Base-by-base conservation (phyloP, 2,113 vertebrate genomes). In the Pomatostomus ruficeps region DNA sequence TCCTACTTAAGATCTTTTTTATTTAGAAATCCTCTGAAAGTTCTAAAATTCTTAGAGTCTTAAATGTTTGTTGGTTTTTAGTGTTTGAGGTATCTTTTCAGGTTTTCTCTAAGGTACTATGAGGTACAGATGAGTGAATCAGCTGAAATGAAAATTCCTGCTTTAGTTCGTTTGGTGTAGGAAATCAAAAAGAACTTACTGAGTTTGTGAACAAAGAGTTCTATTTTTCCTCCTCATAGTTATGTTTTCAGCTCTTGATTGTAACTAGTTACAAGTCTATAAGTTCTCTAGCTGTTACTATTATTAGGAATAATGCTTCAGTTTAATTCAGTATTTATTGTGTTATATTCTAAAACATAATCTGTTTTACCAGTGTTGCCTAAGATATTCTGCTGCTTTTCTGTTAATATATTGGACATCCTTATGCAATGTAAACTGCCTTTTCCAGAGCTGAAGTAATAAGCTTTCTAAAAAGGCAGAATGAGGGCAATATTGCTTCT, bases 391-490 rank as follows among this genome's bases (percentile, higher is more conserved):
- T 63, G 22, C 55, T 83, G 54, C 51, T 67, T 79, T 85, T 77
- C 79, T 43, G 31, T 72, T 89, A 51, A 26, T 48, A 11, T 68
- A 48, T 35, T 17, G 9, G 85, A 54, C 10, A 9, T 89, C 81
- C 63, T 92, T 89, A 45, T 77, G 68, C 74, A 45, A 29, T 67
- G 49, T 88, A 73, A 86, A 55, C 71, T 67, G 49, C 63, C 36
- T 86, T 95, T 68, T 86, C 62, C 87, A 90, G 80, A 82, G 79
- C 54, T 79, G 75, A 88, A 85, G 75, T 80, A 85, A 71, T 65
- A 79, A 57, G 74, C 59, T 66, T 90, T 95, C 43, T 74, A 26
- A 84, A 92, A 95, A 97, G 92, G 95, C 89, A 95, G 93, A 96
- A 96, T 95, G 89, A 91, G 91, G 92, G 65, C 95, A 89, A 11